These are phyloP conservation scores for Ictidomys tridecemlineatus DNA, from an alignment of 2,113 vertebrate species.

Conservation along the genomic window DNA sequence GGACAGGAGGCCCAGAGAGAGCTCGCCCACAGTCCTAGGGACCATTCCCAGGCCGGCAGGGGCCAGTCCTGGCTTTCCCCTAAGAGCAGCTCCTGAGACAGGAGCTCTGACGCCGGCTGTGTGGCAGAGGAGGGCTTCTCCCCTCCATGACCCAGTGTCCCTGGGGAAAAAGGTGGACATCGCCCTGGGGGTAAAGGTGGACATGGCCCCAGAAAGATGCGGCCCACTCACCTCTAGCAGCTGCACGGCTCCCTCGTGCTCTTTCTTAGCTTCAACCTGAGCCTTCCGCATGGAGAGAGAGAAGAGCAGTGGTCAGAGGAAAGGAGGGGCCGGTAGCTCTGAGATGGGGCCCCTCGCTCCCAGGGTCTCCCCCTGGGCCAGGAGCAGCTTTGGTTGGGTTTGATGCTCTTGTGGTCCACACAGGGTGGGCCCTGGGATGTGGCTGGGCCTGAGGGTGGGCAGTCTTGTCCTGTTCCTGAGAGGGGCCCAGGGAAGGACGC, in stretches of 20 bases:
- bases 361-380: not conserved
- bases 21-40: accelerated
- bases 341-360: no score
- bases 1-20: accelerated
- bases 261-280: slow-evolving; percentile 99
- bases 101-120: not conserved
- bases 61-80: not conserved
- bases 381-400: accelerated
- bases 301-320: not conserved
- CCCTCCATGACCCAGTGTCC: not conserved
- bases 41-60: accelerated
- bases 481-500: accelerated
- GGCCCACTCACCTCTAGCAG: slow-evolving; percentile 96
- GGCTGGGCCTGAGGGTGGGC: no score
- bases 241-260: slow-evolving; percentile 98
- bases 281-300: slow-evolving; percentile 88
- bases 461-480: accelerated
- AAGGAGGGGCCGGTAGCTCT: not conserved
- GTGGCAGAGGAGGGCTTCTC: accelerated
- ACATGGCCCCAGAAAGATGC: no score
- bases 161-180: not conserved
- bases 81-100: not conserved
- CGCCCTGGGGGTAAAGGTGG: no score
- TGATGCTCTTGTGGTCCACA: accelerated
- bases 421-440: accelerated